Evolutionary conservation across 2,113 vertebrate species (phyloP), one percentile per base, ranked within the genome.

Genomic region (Syngnathus floridae): DNA sequence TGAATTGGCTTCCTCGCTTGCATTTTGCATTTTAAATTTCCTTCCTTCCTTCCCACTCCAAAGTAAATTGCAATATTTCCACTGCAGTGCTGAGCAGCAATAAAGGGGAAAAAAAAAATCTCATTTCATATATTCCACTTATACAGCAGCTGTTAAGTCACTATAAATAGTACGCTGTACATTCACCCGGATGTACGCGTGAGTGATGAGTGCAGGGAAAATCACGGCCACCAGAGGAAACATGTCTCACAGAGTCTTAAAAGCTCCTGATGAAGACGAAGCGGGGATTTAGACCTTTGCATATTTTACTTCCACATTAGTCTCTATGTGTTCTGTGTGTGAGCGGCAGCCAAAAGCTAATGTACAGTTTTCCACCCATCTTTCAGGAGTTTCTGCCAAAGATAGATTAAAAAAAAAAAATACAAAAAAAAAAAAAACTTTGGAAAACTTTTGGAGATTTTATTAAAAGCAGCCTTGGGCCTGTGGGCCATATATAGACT

Each of bases 241-340:
- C 81, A 70, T 72, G 70, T 83, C 76, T 81, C 46, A 59, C 67
- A 73, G 79, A 80, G 84, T 72, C 81, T 86, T 85, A 83, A 85
- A 66, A 82, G 78, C 81, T 83, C 73, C 72, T 80, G 78, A 84
- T 87, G 84, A 89, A 84, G 83, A 85, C 71, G 77, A 87, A 85
- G 79, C 74, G 74, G 79, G 71, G 79, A 79, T 80, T 84, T 79
- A 81, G 66, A 73, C 73, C 64, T 81, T 79, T 82, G 76, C 81
- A 80, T 83, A 84, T 84, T 84, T 86, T 69, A 80, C 67, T 48
- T 63, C 62, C 40, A 70, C 68, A 75, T 74, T 69, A 63, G 58
- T 66, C 65, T 67, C 65, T 71, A 48, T 5, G 37, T 65, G 66
- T 65, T 73, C 64, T 40, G 62, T 52, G 46, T 54, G 38, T 52